Conservation (phyloP, 1,140 invertebrate genomes). For the Platyscapa corneri region DNA sequence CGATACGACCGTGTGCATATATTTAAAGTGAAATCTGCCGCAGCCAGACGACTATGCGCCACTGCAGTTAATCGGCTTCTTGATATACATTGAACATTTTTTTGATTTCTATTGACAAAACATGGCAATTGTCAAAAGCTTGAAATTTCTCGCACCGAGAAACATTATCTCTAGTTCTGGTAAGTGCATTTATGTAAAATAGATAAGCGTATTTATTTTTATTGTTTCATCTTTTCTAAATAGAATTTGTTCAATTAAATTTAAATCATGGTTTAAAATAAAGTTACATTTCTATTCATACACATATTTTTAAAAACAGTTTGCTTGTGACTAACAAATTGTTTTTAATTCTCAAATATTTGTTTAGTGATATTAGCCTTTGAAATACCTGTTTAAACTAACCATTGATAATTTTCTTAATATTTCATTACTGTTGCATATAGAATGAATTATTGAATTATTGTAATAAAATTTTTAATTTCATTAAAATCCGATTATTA, state of each 20-base stretch:
- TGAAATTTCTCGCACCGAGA: background rate
- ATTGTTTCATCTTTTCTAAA: background rate
- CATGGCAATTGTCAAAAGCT: background rate
- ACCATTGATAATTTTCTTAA: background rate
- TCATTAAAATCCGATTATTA: background rate
- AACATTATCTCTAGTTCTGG: background rate
- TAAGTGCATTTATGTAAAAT: too few species aligned
- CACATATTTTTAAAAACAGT: background rate
- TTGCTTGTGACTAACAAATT: background rate
- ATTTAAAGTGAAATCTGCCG: slow-evolving; percentile 29
- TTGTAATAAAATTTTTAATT: background rate
- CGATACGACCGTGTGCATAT: background rate
- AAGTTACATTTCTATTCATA: background rate
- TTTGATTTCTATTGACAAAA: background rate
- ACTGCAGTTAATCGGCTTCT: background rate
- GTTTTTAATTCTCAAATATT: background rate
- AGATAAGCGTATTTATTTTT: too few species aligned
- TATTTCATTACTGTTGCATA: background rate
- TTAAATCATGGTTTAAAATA: background rate
- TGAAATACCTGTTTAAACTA: background rate
- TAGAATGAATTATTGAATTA: too few species aligned
- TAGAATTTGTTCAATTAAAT: background rate
- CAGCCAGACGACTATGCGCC: background rate
- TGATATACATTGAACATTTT: slow-evolving; percentile 9
- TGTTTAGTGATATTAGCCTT: background rate